phyloP scores from a whole-genome alignment of 1,140 invertebrate genomes.

The Pseudomyrmex gracilis region DNA sequence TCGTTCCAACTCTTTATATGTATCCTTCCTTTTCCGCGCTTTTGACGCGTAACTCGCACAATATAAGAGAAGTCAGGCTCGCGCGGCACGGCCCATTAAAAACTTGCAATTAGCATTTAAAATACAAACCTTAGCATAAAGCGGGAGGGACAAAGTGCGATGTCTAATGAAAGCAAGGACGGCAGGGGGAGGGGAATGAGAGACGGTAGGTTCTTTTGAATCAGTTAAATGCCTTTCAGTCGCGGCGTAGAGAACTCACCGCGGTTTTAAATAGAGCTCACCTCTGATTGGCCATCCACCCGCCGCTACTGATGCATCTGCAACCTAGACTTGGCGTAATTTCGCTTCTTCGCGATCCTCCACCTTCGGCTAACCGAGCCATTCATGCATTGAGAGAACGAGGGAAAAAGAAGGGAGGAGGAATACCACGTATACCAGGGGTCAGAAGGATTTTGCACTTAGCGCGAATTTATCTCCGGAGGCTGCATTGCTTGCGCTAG shows the following conservation, averaged over 20 bases:
- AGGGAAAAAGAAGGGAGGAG: not conserved
- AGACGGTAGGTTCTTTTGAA: constrained; percentile 82
- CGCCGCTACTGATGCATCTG: constrained; percentile 19
- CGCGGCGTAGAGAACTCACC: constrained; percentile 72
- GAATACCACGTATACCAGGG: constrained; percentile 52
- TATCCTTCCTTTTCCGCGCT: constrained; percentile 36
- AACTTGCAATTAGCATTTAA: constrained; percentile 85
- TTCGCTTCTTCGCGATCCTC: constrained; percentile 70
- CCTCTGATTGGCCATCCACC: constrained; percentile 80
- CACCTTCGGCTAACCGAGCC: constrained; percentile 49
- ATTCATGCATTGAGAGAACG: constrained; percentile 59
- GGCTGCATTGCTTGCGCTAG: constrained; percentile 38
- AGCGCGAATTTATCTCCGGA: constrained; percentile 76
- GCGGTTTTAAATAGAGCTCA: constrained; percentile 82
- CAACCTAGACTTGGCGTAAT: constrained; percentile 61
- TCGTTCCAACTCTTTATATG: not conserved
- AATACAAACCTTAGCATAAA: constrained; percentile 80
- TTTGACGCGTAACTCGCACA: constrained; percentile 63
- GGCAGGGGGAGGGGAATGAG: constrained; percentile 33
- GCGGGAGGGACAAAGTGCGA: constrained; percentile 63
- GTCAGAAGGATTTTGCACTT: constrained; percentile 79
- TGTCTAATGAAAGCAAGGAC: constrained; percentile 70
- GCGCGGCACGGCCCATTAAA: constrained; percentile 81
- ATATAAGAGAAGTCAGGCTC: constrained; percentile 68
- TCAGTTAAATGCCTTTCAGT: constrained; percentile 84